Conservation (phyloP, 2,113 vertebrate genomes). For the Anarrhichthys ocellatus region DNA sequence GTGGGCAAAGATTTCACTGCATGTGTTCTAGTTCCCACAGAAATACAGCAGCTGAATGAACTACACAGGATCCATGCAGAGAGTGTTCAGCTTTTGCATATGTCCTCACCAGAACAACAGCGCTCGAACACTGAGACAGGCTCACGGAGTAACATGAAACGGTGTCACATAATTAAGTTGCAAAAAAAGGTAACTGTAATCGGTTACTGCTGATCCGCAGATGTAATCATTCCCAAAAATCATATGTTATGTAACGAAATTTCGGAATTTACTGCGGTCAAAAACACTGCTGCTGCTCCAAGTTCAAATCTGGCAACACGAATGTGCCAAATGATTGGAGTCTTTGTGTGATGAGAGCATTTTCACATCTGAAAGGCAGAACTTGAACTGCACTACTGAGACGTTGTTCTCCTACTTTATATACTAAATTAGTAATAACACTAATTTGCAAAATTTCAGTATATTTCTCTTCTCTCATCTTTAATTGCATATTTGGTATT, state of each 20-base stretch:
- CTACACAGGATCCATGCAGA: neutral
- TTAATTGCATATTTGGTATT: neutral
- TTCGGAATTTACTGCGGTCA: neutral
- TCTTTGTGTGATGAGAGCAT: neutral
- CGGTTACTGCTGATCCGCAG: neutral
- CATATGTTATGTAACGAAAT: neutral
- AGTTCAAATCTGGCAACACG: neutral
- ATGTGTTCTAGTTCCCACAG: slow-evolving; percentile 75
- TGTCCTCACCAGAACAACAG: neutral
- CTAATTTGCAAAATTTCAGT: neutral
- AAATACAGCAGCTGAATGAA: slow-evolving; percentile 17
- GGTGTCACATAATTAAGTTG: neutral
- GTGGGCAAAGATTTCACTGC: slow-evolving; percentile 47
- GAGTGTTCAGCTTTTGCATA: neutral
- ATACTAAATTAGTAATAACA: neutral
- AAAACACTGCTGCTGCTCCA: neutral
- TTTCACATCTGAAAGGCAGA: neutral
- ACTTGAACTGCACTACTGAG: neutral
- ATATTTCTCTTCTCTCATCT: neutral
- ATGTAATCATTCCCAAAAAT: neutral
- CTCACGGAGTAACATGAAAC: neutral
- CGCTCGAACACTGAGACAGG: neutral
- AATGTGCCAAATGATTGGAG: neutral
- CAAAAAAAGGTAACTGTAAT: neutral
- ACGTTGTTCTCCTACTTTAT: neutral